phyloP scores from a whole-genome alignment of 2,113 vertebrate species.

The Symphodus melops region DNA sequence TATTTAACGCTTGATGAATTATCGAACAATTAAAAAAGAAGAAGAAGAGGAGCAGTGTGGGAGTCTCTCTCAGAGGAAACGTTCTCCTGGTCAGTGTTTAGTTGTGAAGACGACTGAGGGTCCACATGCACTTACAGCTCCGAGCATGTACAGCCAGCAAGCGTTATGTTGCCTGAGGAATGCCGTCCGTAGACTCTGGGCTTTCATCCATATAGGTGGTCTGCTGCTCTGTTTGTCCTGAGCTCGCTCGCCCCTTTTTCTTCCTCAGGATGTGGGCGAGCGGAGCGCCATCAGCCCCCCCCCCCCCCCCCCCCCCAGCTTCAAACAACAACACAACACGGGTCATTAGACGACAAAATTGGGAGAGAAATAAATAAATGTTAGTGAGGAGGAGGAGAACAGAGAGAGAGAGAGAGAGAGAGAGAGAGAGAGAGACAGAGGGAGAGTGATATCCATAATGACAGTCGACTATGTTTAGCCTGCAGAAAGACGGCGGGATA shows the following conservation, averaged over 20 bases:
- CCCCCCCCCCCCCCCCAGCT: too few relatives aligned
- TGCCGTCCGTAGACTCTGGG: constrained; percentile 32
- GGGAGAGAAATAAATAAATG: constrained; percentile 77
- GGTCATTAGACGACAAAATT: constrained; percentile 76
- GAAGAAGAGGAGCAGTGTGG: too few relatives aligned
- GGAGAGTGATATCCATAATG: constrained; percentile 77
- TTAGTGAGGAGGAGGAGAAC: constrained; percentile 41
- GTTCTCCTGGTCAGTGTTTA: neutral
- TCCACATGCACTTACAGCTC: constrained; percentile 1
- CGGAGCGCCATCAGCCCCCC: constrained; percentile 44
- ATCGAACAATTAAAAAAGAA: too few relatives aligned
- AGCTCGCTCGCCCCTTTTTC: constrained; percentile 48
- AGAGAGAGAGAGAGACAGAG: constrained; percentile 44
- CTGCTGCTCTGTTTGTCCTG: constrained; percentile 61
- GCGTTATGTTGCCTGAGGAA: constrained; percentile 39
- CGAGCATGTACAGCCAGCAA: constrained; percentile 1
- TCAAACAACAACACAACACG: constrained; percentile 72
- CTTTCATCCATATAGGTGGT: constrained; percentile 80
- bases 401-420: constrained; percentile 35
- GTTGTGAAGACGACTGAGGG: constrained; percentile 11
- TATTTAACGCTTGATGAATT: too few relatives aligned
- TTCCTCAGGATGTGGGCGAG: constrained; percentile 76
- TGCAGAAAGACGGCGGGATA: constrained; percentile 75
- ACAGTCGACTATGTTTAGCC: constrained; percentile 84
- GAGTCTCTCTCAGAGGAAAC: too few relatives aligned